Conservation (phyloP, 2,113 vertebrate species). For the Podiceps cristatus region DNA sequence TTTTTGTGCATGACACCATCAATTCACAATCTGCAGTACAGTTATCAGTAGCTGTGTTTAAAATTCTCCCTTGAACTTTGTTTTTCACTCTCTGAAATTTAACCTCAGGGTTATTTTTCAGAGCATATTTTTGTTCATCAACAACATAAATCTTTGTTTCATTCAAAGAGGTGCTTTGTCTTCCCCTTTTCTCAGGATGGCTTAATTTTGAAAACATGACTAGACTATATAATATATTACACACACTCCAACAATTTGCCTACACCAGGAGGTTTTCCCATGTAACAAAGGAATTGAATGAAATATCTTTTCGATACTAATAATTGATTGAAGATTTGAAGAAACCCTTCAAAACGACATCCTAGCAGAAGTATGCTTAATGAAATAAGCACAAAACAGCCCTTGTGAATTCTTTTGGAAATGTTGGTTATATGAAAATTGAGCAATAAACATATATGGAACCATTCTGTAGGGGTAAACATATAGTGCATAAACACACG, state of each 20-base stretch:
- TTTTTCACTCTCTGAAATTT: not conserved
- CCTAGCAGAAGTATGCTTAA: not conserved
- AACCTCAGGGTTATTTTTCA: conserved; percentile 1
- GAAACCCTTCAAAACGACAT: not conserved
- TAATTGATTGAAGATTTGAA: not conserved
- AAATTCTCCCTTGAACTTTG: not conserved
- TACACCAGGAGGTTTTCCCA: not conserved
- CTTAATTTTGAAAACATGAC: conserved; percentile 12
- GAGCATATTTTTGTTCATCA: not conserved
- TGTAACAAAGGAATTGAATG: not conserved
- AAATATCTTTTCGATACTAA: not conserved
- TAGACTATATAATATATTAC: not conserved
- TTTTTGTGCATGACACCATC: not conserved
- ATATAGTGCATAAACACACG: rapidly evolving
- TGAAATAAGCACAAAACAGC: not conserved
- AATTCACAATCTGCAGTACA: not conserved
- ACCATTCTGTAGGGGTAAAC: not conserved
- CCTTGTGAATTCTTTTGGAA: not conserved
- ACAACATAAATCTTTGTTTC: not conserved
- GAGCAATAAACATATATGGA: not conserved
- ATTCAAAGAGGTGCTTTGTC: not conserved
- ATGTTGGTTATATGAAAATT: not conserved
- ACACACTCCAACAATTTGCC: not conserved
- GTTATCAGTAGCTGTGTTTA: not conserved
- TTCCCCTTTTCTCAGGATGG: not conserved